Conservation (phyloP, 2,113 vertebrate species). For the Delphinus delphis region DNA sequence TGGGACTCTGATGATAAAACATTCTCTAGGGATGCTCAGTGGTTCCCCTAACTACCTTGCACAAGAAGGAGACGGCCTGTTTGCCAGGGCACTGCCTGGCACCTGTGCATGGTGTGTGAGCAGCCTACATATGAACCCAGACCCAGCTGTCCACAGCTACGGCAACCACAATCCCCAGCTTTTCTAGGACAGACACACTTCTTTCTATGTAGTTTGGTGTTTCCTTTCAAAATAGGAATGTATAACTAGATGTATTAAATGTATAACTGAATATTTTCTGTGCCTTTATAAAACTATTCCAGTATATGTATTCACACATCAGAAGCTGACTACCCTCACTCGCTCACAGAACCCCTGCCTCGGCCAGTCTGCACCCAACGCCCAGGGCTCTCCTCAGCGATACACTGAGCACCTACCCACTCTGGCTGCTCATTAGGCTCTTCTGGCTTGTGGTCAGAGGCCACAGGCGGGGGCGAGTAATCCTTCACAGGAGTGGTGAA, state of each 20-base stretch:
- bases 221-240: neutral
- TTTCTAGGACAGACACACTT: neutral
- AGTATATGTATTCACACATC: neutral
- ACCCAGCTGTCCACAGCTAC: neutral
- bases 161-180: neutral
- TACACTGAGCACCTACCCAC: slow-evolving; percentile 86
- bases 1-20: neutral
- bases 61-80: neutral
- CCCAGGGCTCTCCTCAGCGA: neutral
- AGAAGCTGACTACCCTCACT: neutral
- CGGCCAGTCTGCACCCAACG: neutral
- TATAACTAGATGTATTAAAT: neutral
- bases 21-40: neutral
- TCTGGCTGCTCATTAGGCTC: slow-evolving; percentile 89
- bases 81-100: neutral
- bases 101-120: neutral
- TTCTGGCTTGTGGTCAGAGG: slow-evolving; percentile 69
- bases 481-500: slow-evolving; percentile 94
- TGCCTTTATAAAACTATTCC: neutral
- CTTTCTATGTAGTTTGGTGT: neutral
- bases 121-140: neutral
- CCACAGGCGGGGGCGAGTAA: slow-evolving; percentile 87
- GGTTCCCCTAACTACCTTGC: neutral
- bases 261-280: neutral
- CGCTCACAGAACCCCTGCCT: neutral